A percentile compares a stretch with the other conserved stretches of the same genome.
These are phyloP conservation scores for Eristalis pertinax DNA, from an alignment of 2,888 invertebrate genomes.

Conservation along the genomic window DNA sequence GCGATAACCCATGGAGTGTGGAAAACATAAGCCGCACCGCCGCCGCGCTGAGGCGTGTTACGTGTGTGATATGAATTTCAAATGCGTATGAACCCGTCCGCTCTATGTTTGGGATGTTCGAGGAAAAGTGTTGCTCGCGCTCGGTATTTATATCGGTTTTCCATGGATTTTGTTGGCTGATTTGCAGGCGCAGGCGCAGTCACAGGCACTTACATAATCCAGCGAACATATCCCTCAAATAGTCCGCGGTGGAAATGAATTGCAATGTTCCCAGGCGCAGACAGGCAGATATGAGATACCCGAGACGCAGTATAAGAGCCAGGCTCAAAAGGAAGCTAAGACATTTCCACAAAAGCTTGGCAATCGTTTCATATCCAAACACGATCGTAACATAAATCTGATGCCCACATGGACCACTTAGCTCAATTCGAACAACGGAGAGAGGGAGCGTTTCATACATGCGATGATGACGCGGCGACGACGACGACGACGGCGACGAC, in stretches of 20 bases:
- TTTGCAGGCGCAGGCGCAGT: neutral
- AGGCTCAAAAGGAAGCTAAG: slow-evolving; percentile 67
- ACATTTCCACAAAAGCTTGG: slow-evolving; percentile 71
- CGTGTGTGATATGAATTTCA: slow-evolving; percentile 60
- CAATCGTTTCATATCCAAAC: slow-evolving; percentile 72
- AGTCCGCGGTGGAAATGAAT: slow-evolving; percentile 33
- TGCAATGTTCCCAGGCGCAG: slow-evolving; percentile 52
- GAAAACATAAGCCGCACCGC: slow-evolving; percentile 3
- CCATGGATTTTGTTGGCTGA: slow-evolving; percentile 30
- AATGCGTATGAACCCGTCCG: slow-evolving; percentile 11
- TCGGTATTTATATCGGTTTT: slow-evolving; percentile 48
- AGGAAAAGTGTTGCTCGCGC: slow-evolving; percentile 16
- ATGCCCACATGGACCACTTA: slow-evolving; percentile 71
- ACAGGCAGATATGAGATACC: slow-evolving; percentile 61
- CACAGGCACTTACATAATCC: slow-evolving; percentile 44
- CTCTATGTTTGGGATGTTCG: slow-evolving; percentile 22
- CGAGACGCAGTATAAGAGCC: slow-evolving; percentile 15
- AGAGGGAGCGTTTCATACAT: neutral
- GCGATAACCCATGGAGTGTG: slow-evolving; percentile 50
- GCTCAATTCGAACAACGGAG: slow-evolving; percentile 36
- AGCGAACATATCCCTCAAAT: slow-evolving; percentile 34
- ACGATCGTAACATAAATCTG: slow-evolving; percentile 71
- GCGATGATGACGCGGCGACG: neutral
- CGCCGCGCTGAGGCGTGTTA: slow-evolving; percentile 50
- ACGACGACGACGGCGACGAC: slow-evolving; percentile 34